Conservation (phyloP, 1,140 invertebrate species). For the Philotrypesis tridentata region DNA sequence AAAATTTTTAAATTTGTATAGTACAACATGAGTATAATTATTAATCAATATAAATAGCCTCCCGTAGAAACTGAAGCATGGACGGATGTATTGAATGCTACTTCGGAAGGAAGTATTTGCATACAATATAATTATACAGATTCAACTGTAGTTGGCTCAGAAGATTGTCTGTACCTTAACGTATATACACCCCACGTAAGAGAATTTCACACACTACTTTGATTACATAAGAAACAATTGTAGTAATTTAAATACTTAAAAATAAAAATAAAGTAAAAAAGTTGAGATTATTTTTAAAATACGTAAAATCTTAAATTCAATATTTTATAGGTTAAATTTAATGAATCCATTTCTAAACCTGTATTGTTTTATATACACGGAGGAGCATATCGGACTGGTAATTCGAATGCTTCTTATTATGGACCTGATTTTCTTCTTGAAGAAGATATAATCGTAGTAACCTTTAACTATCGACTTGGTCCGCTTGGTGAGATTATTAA, state of each 20-base stretch:
- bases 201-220: not conserved
- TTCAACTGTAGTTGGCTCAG: conserved; percentile 52
- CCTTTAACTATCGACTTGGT: conserved; percentile 82
- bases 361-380: conserved; percentile 65
- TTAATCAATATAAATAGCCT: no score
- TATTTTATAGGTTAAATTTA: conserved; percentile 4
- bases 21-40: no score
- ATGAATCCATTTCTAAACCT: not conserved
- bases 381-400: conserved; percentile 58
- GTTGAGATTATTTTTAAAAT: no score
- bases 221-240: no score
- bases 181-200: conserved; percentile 64
- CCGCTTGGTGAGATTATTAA: conserved; percentile 74
- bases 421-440: conserved; percentile 78
- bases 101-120: conserved; percentile 51
- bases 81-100: conserved; percentile 41
- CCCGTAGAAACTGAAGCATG: conserved; percentile 48
- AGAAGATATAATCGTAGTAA: conserved; percentile 79
- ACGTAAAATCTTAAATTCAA: no score
- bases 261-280: no score
- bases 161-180: conserved; percentile 67
- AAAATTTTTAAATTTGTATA: no score
- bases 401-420: conserved; percentile 64
- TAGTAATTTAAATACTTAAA: no score
- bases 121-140: conserved; percentile 42